Evolutionary conservation across 1,140 invertebrate species (phyloP).

Genomic region (Zaprionus ornatus): DNA sequence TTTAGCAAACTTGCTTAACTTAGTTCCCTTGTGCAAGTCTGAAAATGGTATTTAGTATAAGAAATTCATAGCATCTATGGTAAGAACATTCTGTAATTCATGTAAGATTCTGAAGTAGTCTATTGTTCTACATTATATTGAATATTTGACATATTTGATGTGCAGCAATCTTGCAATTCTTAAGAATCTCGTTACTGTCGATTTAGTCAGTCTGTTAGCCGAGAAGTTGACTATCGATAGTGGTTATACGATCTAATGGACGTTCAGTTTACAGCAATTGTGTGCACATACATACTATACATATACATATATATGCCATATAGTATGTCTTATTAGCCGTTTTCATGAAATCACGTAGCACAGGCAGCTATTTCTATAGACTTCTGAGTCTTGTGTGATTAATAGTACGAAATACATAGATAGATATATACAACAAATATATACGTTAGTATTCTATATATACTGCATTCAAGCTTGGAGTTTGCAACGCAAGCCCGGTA

Average conservation of each 20-base stretch:
- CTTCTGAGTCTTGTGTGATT: conserved; percentile 35
- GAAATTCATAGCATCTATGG: neutral
- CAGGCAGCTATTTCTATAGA: conserved; percentile 18
- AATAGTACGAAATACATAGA: conserved; percentile 16
- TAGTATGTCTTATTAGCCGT: conserved; percentile 34
- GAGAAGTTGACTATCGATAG: neutral
- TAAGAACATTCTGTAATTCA: neutral
- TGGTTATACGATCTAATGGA: neutral
- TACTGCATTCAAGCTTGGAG: conserved; percentile 66
- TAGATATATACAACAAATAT: neutral
- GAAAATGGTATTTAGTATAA: too few species aligned
- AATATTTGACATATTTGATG: neutral
- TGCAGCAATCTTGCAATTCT: neutral
- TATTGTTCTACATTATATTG: neutral
- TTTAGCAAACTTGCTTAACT: too few species aligned
- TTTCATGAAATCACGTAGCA: conserved; percentile 46
- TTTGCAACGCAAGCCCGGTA: conserved; percentile 44
- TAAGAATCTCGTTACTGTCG: neutral
- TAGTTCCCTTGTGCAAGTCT: too few species aligned
- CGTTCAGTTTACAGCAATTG: neutral
- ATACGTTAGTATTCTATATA: neutral
- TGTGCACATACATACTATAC: neutral
- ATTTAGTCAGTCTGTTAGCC: neutral
- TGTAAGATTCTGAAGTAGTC: neutral
- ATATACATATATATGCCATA: neutral